A percentile compares a stretch with the other conserved stretches of the same genome.
These are phyloP conservation scores for Opisthograptis luteolata DNA, from an alignment of 2,888 invertebrate genomes.

Conservation along the genomic window DNA sequence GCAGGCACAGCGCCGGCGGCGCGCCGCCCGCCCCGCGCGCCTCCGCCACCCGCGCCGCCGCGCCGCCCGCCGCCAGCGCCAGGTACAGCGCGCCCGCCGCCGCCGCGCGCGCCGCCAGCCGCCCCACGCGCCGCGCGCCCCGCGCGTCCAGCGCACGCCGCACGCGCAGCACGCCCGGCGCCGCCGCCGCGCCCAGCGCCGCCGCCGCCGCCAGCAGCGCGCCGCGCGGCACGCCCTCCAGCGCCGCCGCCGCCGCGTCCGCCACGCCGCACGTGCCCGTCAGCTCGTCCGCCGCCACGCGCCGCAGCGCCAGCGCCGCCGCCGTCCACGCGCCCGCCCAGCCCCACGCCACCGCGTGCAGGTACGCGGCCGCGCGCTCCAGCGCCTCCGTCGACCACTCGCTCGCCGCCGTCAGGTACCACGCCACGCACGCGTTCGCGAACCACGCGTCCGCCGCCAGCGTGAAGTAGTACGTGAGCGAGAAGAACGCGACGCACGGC, in stretches of 20 bases:
- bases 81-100: conserved; percentile 91
- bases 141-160: conserved; percentile 79
- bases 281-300: conserved; percentile 91
- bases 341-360: conserved; percentile 95
- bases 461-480: conserved; percentile 90
- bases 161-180: conserved; percentile 90
- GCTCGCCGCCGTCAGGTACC: conserved; percentile 95
- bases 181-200: conserved; percentile 89
- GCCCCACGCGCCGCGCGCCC: conserved; percentile 88
- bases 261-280: conserved; percentile 93
- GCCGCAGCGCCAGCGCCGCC: conserved; percentile 90
- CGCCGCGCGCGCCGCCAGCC: conserved; percentile 90
- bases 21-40: conserved; percentile 88
- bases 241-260: conserved; percentile 83
- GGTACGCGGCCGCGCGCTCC: conserved; percentile 92
- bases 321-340: conserved; percentile 94
- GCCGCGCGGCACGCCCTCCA: conserved; percentile 85
- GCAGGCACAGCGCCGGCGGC: conserved; percentile 88
- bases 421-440: conserved; percentile 93
- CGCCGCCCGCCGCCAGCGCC: conserved; percentile 87
- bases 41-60: conserved; percentile 88
- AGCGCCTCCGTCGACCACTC: conserved; percentile 97
- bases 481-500: conserved; percentile 90
- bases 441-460: conserved; percentile 94
- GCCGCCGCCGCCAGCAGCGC: conserved; percentile 87